phyloP scores from a whole-genome alignment of 2,113 vertebrate genomes.

The Hippolais icterina region DNA sequence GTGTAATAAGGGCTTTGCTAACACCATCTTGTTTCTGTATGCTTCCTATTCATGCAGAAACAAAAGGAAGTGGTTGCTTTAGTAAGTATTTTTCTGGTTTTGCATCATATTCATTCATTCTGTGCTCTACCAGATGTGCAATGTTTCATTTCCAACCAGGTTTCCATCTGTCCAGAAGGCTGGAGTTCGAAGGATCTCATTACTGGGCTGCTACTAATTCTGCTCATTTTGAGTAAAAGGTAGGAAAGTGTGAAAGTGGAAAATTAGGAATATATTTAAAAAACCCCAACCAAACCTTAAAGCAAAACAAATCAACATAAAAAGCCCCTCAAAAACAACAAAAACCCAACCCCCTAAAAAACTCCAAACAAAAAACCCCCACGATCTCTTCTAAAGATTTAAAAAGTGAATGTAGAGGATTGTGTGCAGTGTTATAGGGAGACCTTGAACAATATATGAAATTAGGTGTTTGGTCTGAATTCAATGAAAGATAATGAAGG shows the following conservation, averaged over 20 bases:
- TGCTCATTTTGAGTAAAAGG: neutral
- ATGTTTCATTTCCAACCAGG: slow-evolving; percentile 49
- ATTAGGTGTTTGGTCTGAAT: slow-evolving; percentile 67
- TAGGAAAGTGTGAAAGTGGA: neutral
- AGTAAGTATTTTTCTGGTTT: slow-evolving; percentile 16
- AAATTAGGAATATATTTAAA: neutral
- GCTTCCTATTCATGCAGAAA: slow-evolving; percentile 38
- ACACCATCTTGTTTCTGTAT: slow-evolving; percentile 32
- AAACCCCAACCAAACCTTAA: neutral
- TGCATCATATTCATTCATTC: slow-evolving; percentile 24
- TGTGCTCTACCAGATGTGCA: slow-evolving; percentile 31
- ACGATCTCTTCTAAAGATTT: slow-evolving; percentile 8
- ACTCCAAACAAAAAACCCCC: neutral
- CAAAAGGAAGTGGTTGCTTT: slow-evolving; percentile 42
- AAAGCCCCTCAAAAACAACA: fast-evolving
- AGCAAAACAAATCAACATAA: neutral
- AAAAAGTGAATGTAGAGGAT: slow-evolving; percentile 28
- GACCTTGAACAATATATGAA: slow-evolving; percentile 57
- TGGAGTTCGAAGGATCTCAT: slow-evolving; percentile 36
- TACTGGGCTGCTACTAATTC: slow-evolving; percentile 26
- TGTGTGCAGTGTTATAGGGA: slow-evolving; percentile 16
- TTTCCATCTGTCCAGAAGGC: slow-evolving; percentile 55
- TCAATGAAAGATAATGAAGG: slow-evolving; percentile 63
- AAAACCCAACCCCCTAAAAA: neutral
- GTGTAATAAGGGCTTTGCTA: neutral